Evolutionary conservation across 2,797 vertebrate species (phyloP), one percentile per base, ranked within the genome.

Genomic region (Remorina albescens): DNA sequence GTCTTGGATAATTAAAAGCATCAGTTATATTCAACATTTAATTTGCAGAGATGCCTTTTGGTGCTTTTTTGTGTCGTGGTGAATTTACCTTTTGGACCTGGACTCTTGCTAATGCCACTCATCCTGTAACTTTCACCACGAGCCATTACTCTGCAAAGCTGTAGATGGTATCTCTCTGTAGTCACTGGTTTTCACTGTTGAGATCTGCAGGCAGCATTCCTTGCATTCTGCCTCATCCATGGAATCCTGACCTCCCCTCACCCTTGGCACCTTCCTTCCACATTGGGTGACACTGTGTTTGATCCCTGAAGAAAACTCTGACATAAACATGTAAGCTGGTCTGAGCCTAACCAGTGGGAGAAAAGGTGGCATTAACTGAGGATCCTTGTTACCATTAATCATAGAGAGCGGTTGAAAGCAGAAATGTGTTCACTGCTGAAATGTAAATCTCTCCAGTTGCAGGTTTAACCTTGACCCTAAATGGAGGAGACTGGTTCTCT

Each of bases 201-300:
- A 58, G 82, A 60, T 87, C 88, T 88, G 42, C 66, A 83, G 84
- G 86, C 74, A 78, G 83, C 82, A 92, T 92, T 93, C 88, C 76
- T 80, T 21, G 7, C 80, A 86, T 92, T 89, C 87, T 87, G 84
- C 83, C 78, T 73, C 50, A 44, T 62, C 71, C 74, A 66, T 71
- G 72, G 70, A 90, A 82, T 89, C 81, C 70, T 91, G 81, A 86
- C 85, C 85, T 83, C 59, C 75, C 47, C 58, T 86, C 83, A 86
- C 84, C 84, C 73, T 80, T 11, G 0, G 57, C 66, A n/a, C 37
- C 36, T 51, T 76, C 41, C 68, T 58, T 78, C 63, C 68, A 71
- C 12, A 68, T 70, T 15, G 46, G 66, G 61, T 70, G 75, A 81
- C 63, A 73, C 50, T 0, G 2, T 55, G 67, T 76, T 82, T 73